phyloP scores from a whole-genome alignment of 64 coral and sea anemone genomes.

The Montipora sp. region DNA sequence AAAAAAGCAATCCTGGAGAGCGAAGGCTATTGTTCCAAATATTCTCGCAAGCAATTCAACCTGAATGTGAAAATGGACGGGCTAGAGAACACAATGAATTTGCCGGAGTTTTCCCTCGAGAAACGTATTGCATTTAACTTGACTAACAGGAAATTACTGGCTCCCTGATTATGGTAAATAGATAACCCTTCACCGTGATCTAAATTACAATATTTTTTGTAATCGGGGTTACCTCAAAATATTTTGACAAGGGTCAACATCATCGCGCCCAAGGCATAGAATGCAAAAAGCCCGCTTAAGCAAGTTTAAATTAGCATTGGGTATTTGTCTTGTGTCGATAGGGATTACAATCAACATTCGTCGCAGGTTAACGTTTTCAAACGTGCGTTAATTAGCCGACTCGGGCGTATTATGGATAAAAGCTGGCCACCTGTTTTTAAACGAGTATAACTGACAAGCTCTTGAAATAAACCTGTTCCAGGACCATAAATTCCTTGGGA shows the following conservation, averaged over 20 bases:
- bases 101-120: no score
- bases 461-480: conserved; percentile 10
- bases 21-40: not conserved
- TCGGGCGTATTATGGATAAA: not conserved
- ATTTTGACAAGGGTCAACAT: conserved; percentile 32
- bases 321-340: not conserved
- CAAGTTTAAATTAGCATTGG: not conserved
- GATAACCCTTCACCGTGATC: no score
- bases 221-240: not conserved
- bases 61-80: no score
- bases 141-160: not conserved
- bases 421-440: conserved; percentile 38
- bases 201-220: not conserved
- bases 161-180: not conserved
- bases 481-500: not conserved
- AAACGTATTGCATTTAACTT: not conserved
- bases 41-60: not conserved
- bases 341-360: not conserved
- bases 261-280: no score
- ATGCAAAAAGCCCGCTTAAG: not conserved
- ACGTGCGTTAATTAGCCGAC: not conserved
- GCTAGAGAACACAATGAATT: no score
- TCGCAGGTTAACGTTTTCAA: not conserved
- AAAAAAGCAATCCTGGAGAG: not conserved
- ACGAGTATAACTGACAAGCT: conserved; percentile 29